Conservation (phyloP, 2,113 vertebrate species). For the Grantiella picta region DNA sequence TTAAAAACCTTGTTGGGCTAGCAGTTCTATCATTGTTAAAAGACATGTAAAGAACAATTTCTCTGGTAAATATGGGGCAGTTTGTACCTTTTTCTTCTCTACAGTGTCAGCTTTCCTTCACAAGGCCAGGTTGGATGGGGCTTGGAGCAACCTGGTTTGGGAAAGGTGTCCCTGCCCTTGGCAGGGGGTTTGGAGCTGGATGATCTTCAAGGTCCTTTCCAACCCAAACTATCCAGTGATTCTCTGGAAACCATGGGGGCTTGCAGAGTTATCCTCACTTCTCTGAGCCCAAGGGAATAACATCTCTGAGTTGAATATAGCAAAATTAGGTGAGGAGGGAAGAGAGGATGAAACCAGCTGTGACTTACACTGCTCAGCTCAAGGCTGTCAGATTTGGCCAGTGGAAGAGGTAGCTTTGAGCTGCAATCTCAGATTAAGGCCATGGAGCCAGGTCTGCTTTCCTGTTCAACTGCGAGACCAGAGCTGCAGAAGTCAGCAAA, state of each 20-base stretch:
- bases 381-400: not conserved
- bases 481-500: not conserved
- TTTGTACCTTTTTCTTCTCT: not conserved
- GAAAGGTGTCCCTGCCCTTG: not conserved
- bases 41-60: not conserved
- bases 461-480: not conserved
- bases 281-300: not conserved
- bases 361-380: not conserved
- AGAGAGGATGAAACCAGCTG: not conserved
- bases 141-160: not conserved
- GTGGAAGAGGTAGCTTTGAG: slow-evolving; percentile 30
- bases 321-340: not conserved
- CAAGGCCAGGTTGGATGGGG: not conserved
- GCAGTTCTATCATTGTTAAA: not conserved
- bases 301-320: not conserved
- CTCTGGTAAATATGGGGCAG: not conserved
- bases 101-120: not conserved
- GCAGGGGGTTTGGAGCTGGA: not conserved
- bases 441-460: not conserved
- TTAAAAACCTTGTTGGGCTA: not conserved
- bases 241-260: not conserved
- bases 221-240: not conserved
- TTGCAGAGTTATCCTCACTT: not conserved
- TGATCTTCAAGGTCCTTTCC: not conserved
- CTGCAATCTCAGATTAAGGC: slow-evolving; percentile 24